Conservation (phyloP, 2,888 invertebrate genomes). For the Steromphala cineraria region DNA sequence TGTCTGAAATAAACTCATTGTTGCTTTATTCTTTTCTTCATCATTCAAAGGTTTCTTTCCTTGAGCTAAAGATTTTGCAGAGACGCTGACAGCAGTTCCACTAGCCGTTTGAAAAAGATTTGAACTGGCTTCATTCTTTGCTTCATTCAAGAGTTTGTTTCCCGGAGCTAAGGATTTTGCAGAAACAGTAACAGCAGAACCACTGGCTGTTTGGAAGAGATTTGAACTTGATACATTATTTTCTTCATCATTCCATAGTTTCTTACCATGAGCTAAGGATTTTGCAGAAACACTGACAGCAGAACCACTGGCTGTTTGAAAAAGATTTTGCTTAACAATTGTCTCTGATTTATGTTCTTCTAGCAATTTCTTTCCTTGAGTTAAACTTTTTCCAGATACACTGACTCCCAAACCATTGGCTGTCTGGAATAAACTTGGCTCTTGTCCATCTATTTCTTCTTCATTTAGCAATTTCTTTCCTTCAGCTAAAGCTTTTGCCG, state of each 20-base stretch:
- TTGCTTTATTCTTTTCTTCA: not conserved
- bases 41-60: not conserved
- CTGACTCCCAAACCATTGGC: not conserved
- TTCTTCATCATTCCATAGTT: not conserved
- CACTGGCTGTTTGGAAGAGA: conserved; percentile 50
- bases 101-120: not conserved
- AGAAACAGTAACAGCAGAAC: conserved; percentile 42
- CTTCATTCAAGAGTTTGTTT: conserved; percentile 31
- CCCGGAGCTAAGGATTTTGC: conserved; percentile 42
- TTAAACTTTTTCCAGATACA: not conserved
- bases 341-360: too few species aligned
- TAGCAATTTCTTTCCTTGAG: not conserved
- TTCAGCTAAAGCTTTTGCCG: not conserved
- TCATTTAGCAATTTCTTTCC: conserved; percentile 22
- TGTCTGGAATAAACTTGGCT: not conserved
- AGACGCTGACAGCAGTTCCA: not conserved
- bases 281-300: conserved; percentile 19
- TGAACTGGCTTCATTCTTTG: conserved; percentile 15
- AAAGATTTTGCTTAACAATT: not conserved
- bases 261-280: not conserved
- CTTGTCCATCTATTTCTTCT: conserved; percentile 21
- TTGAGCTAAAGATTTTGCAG: not conserved
- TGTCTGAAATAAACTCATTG: not conserved
- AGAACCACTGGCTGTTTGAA: not conserved
- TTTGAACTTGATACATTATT: not conserved